Conservation (phyloP, 2,797 vertebrate species). For the Mormyrops boulengeri region DNA sequence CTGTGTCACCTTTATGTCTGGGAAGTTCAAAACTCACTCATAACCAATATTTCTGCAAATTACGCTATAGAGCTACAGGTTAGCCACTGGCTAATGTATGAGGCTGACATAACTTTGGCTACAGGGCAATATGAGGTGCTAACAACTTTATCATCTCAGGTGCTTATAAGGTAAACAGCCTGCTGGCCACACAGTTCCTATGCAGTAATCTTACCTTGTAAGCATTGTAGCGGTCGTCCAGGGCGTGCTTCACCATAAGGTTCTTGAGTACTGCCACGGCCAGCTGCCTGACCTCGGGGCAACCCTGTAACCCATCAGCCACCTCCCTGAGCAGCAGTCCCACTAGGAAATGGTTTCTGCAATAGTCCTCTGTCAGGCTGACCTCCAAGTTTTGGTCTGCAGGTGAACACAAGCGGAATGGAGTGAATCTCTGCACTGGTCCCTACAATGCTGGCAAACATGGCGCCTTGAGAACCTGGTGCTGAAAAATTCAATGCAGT, state of each 20-base stretch:
- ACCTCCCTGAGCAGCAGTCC: constrained; percentile 86
- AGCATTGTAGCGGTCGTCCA: constrained; percentile 79
- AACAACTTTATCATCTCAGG: neutral
- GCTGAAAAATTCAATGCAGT: neutral
- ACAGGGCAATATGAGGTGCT: neutral
- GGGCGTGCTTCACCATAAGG: constrained; percentile 91
- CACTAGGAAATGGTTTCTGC: constrained; percentile 89
- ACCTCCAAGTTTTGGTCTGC: constrained; percentile 88
- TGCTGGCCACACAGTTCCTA: neutral
- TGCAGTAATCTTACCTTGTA: constrained; percentile 69
- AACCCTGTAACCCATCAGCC: constrained; percentile 77
- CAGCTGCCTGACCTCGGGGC: constrained; percentile 74
- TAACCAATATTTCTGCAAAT: neutral
- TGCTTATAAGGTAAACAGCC: neutral
- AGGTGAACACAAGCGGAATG: constrained; percentile 7
- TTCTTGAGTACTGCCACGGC: constrained; percentile 86
- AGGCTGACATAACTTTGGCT: neutral
- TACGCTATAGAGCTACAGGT: neutral
- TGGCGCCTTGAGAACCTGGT: neutral
- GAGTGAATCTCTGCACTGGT: neutral
- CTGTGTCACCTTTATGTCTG: neutral
- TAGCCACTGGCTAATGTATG: neutral
- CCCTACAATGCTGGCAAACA: neutral
- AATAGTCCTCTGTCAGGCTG: constrained; percentile 90
- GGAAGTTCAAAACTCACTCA: neutral